Conservation (phyloP, 2,888 invertebrate species). For the Acanthococcus lagerstroemiae region DNA sequence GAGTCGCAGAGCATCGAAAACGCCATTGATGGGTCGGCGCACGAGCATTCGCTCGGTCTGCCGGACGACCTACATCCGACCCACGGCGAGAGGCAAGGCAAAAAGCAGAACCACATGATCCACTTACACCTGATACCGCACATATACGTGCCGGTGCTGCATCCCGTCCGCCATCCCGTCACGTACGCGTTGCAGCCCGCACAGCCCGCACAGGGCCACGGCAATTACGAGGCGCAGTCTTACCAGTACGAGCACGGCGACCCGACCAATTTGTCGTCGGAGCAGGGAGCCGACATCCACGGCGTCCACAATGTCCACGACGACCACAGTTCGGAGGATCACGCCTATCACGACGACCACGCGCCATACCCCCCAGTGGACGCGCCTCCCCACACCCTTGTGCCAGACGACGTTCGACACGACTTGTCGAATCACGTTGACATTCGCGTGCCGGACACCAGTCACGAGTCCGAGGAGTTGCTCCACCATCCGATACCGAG, state of each 20-base stretch:
- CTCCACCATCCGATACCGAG: neutral
- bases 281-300: neutral
- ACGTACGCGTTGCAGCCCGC: neutral
- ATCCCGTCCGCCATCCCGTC: slow-evolving; percentile 20
- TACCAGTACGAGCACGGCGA: neutral
- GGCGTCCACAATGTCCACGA: slow-evolving; percentile 12
- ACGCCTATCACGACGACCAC: slow-evolving; percentile 15
- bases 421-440: slow-evolving; percentile 22
- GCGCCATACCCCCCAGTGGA: slow-evolving; percentile 4
- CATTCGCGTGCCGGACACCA: neutral
- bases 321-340: neutral
- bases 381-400: neutral
- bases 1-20: slow-evolving; percentile 3
- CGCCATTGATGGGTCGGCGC: neutral
- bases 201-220: too few relatives aligned
- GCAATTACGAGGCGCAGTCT: neutral
- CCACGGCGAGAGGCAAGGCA: slow-evolving; percentile 7
- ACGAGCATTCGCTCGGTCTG: neutral
- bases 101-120: slow-evolving; percentile 34
- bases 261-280: neutral
- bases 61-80: slow-evolving; percentile 7
- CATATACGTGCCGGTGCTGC: slow-evolving; percentile 33
- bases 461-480: slow-evolving; percentile 8
- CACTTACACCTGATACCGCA: slow-evolving; percentile 34
- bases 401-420: neutral